Percentiles rank a stretch among this genome's conserved stretches.
These are phyloP conservation scores for Orientallactaga bullata DNA, from an alignment of 2,113 vertebrate species.

Conservation along the genomic window DNA sequence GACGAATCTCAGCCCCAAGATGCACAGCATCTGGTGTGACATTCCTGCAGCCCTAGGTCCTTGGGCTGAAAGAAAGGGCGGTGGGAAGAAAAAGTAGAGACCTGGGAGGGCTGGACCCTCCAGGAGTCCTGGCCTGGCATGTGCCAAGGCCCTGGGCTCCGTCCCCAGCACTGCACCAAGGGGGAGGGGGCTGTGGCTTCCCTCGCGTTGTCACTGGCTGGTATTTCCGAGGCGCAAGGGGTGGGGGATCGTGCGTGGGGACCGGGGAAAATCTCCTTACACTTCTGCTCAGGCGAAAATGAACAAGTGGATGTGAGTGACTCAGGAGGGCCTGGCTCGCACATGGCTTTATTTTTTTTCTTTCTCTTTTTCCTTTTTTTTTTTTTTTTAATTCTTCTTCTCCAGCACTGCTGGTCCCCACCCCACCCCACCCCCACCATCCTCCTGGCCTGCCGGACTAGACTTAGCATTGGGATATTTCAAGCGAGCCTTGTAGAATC, in stretches of 20 bases:
- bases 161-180: neutral
- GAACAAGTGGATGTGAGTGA: conserved; percentile 51
- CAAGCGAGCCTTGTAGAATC: neutral
- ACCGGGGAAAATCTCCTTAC: conserved; percentile 51
- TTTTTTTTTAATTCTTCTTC: neutral
- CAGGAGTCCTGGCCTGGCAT: neutral
- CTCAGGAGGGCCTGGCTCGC: conserved; percentile 36
- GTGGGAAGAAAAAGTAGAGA: too few relatives aligned
- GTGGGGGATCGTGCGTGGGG: conserved; percentile 31
- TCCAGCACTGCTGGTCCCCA: accelerated
- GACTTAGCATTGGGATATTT: neutral
- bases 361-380: neutral
- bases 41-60: neutral
- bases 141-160: neutral
- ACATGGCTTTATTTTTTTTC: neutral
- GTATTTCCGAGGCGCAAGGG: conserved; percentile 32
- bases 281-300: conserved; percentile 60
- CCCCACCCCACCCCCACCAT: neutral
- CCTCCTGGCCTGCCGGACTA: neutral
- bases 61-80: too few relatives aligned
- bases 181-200: neutral
- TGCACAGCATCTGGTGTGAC: neutral
- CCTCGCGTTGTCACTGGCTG: conserved; percentile 51
- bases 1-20: neutral
- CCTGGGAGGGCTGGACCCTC: too few relatives aligned